Percentiles rank a stretch among this genome's conserved stretches.
These are phyloP conservation scores for Drosophila siamana DNA, from an alignment of 2,888 invertebrate genomes.

Conservation along the genomic window DNA sequence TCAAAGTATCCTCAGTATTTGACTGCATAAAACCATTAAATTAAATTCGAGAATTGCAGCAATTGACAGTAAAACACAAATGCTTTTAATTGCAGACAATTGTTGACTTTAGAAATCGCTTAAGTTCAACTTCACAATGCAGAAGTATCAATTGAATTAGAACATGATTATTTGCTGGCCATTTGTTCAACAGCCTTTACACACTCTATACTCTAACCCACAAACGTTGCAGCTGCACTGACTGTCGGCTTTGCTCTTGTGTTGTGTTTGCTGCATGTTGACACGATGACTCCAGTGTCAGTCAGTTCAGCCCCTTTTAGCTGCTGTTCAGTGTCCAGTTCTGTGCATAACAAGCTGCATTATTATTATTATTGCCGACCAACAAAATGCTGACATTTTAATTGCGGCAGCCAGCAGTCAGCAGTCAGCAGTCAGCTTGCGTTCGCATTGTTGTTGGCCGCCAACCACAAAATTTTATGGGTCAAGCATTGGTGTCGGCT, in stretches of 20 bases:
- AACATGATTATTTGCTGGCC: neutral
- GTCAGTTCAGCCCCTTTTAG: neutral
- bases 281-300: constrained; percentile 1
- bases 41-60: too few relatives aligned
- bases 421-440: constrained; percentile 5
- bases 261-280: constrained; percentile 11
- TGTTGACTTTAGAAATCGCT: neutral
- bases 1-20: too few relatives aligned
- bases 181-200: neutral
- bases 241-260: neutral
- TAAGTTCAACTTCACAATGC: neutral
- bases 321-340: constrained; percentile 8
- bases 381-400: constrained; percentile 60
- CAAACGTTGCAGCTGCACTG: neutral
- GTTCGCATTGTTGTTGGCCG: constrained; percentile 12
- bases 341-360: constrained; percentile 20
- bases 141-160: too few relatives aligned
- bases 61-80: neutral
- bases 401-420: constrained; percentile 32
- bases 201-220: neutral
- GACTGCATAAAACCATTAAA: neutral
- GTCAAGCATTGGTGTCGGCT: constrained; percentile 55
- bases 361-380: constrained; percentile 32
- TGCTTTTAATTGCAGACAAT: neutral
- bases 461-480: constrained; percentile 49